Conservation (phyloP, 2,113 vertebrate species). For the Sporophila hypoxantha region DNA sequence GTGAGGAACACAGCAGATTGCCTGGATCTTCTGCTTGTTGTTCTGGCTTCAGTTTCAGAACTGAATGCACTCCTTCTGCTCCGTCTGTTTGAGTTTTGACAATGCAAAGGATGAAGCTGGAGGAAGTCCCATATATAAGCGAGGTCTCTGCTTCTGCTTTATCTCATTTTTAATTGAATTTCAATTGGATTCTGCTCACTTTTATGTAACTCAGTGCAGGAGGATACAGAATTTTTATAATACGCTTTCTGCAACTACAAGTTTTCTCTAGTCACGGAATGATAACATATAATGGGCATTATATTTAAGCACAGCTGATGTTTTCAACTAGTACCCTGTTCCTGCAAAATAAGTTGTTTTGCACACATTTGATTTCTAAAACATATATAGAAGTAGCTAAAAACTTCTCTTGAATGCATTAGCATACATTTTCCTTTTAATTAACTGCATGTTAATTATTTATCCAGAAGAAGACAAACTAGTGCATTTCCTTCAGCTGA, state of each 20-base stretch:
- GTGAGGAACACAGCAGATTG: constrained; percentile 76
- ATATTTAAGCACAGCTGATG: constrained; percentile 38
- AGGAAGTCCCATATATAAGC: constrained; percentile 66
- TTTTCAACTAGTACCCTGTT: constrained; percentile 17
- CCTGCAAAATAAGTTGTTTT: constrained; percentile 36
- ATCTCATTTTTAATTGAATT: constrained; percentile 55
- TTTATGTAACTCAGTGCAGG: constrained; percentile 12
- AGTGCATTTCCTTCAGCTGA: neutral
- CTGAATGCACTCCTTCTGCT: constrained; percentile 77
- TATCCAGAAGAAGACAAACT: neutral
- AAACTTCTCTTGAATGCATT: constrained; percentile 11
- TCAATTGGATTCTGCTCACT: constrained; percentile 32
- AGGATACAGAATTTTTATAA: constrained; percentile 7
- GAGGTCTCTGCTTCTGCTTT: constrained; percentile 54
- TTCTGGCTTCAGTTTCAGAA: constrained; percentile 78
- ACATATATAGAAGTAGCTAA: neutral
- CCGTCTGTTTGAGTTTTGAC: constrained; percentile 80
- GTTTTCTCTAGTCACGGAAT: neutral
- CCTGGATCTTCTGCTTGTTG: constrained; percentile 74
- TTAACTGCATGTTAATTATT: constrained; percentile 26
- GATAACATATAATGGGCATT: constrained; percentile 6
- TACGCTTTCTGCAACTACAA: neutral
- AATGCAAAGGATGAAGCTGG: constrained; percentile 74
- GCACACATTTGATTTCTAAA: neutral
- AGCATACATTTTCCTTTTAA: constrained; percentile 21